Evolutionary conservation across 1,140 invertebrate genomes (phyloP).

Genomic region (Bombus confusus): DNA sequence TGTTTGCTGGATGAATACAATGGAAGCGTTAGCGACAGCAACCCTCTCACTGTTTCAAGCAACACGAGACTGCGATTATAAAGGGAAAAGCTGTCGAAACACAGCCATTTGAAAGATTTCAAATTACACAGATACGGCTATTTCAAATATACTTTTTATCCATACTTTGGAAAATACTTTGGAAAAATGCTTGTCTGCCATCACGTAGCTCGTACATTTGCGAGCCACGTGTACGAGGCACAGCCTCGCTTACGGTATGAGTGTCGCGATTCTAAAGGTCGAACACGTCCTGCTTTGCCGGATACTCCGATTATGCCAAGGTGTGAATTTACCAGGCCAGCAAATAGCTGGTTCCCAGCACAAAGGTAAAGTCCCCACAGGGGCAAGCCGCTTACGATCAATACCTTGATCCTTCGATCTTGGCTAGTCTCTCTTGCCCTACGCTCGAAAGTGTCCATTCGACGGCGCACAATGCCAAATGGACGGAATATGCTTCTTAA

Average conservation of each 20-base stretch:
- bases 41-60: too few relatives aligned
- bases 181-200: neutral
- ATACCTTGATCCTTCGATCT: conserved; percentile 74
- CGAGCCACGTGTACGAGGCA: neutral
- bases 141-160: neutral
- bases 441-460: conserved; percentile 62
- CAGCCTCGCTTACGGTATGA: conserved; percentile 42
- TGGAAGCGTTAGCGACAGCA: too few relatives aligned
- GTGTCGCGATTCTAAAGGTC: conserved; percentile 55
- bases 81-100: too few relatives aligned
- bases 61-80: too few relatives aligned
- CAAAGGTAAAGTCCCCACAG: conserved; percentile 57
- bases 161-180: neutral
- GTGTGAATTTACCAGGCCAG: conserved; percentile 72
- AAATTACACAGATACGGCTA: too few relatives aligned
- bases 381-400: conserved; percentile 79
- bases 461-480: conserved; percentile 74
- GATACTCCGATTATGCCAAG: conserved; percentile 73
- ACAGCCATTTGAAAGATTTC: too few relatives aligned
- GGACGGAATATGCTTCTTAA: conserved; percentile 70
- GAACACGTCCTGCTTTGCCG: conserved; percentile 63
- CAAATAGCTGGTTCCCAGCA: conserved; percentile 50
- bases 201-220: neutral
- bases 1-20: too few relatives aligned
- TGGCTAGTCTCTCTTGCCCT: conserved; percentile 38